phyloP scores from a whole-genome alignment of 2,113 vertebrate genomes.

The Thunnus thynnus region DNA sequence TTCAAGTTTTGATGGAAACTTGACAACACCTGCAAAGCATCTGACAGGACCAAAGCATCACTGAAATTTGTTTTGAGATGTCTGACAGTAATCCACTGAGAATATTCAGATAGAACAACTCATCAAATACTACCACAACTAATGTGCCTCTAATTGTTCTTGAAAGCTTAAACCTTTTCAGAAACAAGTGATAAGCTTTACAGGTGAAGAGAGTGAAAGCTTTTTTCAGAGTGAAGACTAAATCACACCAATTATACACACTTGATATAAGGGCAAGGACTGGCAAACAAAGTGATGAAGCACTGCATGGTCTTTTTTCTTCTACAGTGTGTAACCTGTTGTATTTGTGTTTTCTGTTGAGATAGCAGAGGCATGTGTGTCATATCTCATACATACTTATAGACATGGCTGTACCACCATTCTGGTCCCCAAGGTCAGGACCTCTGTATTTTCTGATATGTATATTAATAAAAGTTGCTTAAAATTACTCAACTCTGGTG shows the following conservation, averaged over 20 bases:
- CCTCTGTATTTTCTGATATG: too few species aligned
- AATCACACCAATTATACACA: not conserved
- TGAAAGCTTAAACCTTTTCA: slow-evolving; percentile 23
- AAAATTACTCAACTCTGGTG: too few species aligned
- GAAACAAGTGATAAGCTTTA: not conserved
- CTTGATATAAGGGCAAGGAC: not conserved
- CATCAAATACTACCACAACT: not conserved
- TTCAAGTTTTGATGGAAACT: too few species aligned
- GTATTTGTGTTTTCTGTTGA: not conserved
- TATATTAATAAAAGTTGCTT: too few species aligned
- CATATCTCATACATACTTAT: too few species aligned
- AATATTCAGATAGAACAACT: not conserved
- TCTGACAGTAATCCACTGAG: not conserved
- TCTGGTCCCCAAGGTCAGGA: too few species aligned
- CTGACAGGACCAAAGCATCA: not conserved
- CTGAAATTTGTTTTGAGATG: not conserved
- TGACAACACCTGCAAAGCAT: too few species aligned
- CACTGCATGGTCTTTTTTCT: not conserved
- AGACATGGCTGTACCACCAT: too few species aligned
- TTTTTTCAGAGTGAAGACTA: not conserved
- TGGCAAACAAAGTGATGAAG: not conserved
- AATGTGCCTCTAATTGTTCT: slow-evolving; percentile 11
- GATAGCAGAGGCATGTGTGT: not conserved
- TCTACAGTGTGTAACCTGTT: too few species aligned
- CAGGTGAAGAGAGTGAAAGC: not conserved